Base-by-base conservation (phyloP, 2,888 invertebrate genomes). In the Nesidiocoris tenuis region DNA sequence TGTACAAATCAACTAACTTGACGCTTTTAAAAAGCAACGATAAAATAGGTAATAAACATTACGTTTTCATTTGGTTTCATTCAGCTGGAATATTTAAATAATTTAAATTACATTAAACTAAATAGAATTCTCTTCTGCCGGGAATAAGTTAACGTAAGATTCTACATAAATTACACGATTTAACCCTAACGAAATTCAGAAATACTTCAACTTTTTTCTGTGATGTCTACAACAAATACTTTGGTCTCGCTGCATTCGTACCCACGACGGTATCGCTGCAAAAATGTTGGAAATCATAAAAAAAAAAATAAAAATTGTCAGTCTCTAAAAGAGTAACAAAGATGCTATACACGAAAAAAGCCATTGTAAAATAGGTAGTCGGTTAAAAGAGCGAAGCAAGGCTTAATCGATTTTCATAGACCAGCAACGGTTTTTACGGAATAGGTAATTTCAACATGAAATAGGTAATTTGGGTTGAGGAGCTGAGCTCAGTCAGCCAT, bases 161-260 rank as follows among this genome's bases (percentile, higher is more conserved):
- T 39, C 39, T 39, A 39, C 39, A 39, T 39, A 39, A 39, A 39
- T 39, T 39, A 39, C 39, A 39, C 39, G 39, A 39, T 39, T 7
- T 12, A 12, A 39, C 3, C n/a, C 39, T 39, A 39, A 39, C 39
- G 39, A 39, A 39, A 39, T 39, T 39, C 39, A 59, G 17, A 55
- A 63, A 72, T 63, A 72, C 24, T 56, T 54, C 64, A 55, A 54
- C 65, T 65, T 65, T 71, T 12, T 5, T 63, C 19, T 74, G 75
- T 68, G 67, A 68, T 75, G 75, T 75, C 59, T 77, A 65, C 57
- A 59, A 72, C 68, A 78, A 74, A 75, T 78, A 78, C 78, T 78
- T 78, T 78, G 78, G 78, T 78, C 77, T 78, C 75, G 78, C 78
- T 78, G 78, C 78, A 78, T 78, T 76, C 65, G 63, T 76, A 77